phyloP scores from a whole-genome alignment of 2,888 invertebrate genomes.

The Rambutsinella grinnellia region DNA sequence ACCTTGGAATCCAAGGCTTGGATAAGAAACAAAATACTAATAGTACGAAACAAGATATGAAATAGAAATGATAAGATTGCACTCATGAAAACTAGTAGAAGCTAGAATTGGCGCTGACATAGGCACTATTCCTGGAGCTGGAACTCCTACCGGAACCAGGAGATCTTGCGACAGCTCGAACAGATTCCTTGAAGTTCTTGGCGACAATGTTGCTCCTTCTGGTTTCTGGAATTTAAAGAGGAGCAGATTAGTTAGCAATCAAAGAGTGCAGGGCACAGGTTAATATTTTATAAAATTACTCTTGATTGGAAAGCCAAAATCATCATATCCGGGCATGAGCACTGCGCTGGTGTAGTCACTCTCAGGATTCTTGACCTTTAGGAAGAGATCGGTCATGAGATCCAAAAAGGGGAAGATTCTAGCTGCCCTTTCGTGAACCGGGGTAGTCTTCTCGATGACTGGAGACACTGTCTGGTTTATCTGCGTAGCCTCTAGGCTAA shows the following conservation, averaged over 20 bases:
- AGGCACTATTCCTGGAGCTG: too few relatives aligned
- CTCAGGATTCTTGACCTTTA: slow-evolving; percentile 41
- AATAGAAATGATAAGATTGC: too few relatives aligned
- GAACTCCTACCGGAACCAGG: too few relatives aligned
- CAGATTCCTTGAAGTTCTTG: slow-evolving; percentile 38
- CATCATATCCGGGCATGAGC: slow-evolving; percentile 51
- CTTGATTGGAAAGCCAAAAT: slow-evolving; percentile 31
- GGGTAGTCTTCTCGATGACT: slow-evolving; percentile 24
- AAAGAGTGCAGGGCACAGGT: background rate
- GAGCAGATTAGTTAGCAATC: background rate
- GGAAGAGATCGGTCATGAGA: slow-evolving; percentile 55
- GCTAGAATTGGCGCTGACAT: too few relatives aligned
- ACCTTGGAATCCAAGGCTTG: too few relatives aligned
- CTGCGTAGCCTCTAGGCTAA: background rate
- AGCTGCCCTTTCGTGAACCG: slow-evolving; percentile 19
- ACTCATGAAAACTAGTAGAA: too few relatives aligned
- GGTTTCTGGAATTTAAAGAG: slow-evolving; percentile 9
- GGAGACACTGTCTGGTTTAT: background rate
- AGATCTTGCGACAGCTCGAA: slow-evolving; percentile 19
- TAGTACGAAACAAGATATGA: too few relatives aligned
- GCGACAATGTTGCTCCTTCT: slow-evolving; percentile 21
- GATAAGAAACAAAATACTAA: too few relatives aligned
- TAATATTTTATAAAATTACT: slow-evolving; percentile 10
- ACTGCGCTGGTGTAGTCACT: slow-evolving; percentile 30
- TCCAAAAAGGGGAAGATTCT: slow-evolving; percentile 45